Evolutionary conservation across 2,888 invertebrate genomes (phyloP), one percentile per base, ranked within the genome.

Genomic region (Arrhopalites spinosus): DNA sequence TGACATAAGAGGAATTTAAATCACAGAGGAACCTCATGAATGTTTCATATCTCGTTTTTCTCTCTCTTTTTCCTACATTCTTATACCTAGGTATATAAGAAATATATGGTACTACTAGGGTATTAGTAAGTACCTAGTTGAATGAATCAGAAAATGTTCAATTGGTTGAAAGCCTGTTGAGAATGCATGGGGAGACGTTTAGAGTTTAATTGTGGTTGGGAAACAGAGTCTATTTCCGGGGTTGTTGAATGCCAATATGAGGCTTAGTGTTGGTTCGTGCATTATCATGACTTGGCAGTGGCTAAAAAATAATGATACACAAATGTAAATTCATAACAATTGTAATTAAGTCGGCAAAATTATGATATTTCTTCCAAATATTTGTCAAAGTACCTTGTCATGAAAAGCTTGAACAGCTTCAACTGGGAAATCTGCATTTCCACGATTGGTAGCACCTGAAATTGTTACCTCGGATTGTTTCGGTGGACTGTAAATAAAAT

Each of bases 391-490:
- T 36, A 36, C 36, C 36, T 93, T 89, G 86, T 94, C 90, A 85
- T 96, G 91, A 86, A 93, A 87, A 86, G 88, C 88, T 84, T 95
- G 93, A 0, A 95, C 93, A 0, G 96, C 95, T 84, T 94, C 93
- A 0, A 92, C 91, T 27, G 95, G 92, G 85, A 94, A 96, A 86
- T 96, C 96, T 8, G 92, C 92, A 83, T 95, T 92, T 45, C 93
- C 94, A 85, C 91, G 90, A 17, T 91, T 91, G 0, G 91, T 90
- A 23, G 92, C 94, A 74, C 94, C 95, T 20, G 93, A 90, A 63
- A 95, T 91, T 17, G 90, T 88, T 29, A 85, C 76, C 66, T 89
- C 87, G 0, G 91, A 90, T 27, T 73, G 75, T 85, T 92, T 93
- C 47, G 92, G 90, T 30, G 92, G 92, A 78, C 94, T 36, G 17